Evolutionary conservation across 2,888 invertebrate species (phyloP).

Genomic region (Lithosia quadra): DNA sequence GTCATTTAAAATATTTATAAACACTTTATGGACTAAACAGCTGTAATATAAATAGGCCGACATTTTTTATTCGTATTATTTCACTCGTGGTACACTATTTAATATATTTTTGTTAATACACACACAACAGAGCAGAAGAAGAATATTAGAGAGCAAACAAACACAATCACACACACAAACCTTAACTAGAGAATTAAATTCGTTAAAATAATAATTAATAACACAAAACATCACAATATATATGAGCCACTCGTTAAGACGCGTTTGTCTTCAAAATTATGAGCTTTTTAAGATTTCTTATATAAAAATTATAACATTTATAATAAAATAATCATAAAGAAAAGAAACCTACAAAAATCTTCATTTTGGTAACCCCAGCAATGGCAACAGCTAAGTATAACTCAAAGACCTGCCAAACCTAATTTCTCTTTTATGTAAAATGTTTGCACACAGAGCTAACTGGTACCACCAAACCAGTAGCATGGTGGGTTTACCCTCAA

Average conservation of each 20-base stretch:
- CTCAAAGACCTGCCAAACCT: neutral
- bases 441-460: neutral
- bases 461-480: neutral
- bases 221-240: conserved; percentile 50
- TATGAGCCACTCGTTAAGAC: conserved; percentile 46
- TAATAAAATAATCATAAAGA: neutral
- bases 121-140: conserved; percentile 21
- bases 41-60: conserved; percentile 3
- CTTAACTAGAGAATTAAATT: conserved; percentile 48
- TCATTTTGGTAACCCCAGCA: neutral
- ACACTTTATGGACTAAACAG: neutral
- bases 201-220: conserved; percentile 40
- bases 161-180: conserved; percentile 48
- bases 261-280: conserved; percentile 13
- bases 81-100: conserved; percentile 2
- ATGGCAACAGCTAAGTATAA: neutral
- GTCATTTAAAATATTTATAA: neutral
- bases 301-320: neutral
- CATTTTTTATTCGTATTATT: neutral
- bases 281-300: conserved; percentile 16
- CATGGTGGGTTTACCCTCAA: neutral
- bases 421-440: neutral
- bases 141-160: conserved; percentile 48
- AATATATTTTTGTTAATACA: conserved; percentile 25
- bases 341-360: neutral